Evolutionary conservation across 2,888 invertebrate genomes (phyloP), one percentile per base, ranked within the genome.

Genomic region (Nebria brevicollis): DNA sequence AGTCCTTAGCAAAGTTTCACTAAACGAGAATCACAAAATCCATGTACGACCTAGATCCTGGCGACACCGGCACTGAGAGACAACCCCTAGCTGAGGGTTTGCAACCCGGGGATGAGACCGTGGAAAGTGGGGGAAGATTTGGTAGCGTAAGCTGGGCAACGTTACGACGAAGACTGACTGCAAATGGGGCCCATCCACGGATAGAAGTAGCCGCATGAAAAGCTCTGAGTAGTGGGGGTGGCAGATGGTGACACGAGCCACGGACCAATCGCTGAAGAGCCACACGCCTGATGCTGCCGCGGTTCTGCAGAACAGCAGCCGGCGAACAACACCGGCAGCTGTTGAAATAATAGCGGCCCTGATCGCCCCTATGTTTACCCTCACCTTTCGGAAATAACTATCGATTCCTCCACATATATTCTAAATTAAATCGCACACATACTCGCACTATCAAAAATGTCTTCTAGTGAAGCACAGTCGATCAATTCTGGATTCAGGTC

Each of bases 261-360:
- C 86, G 88, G 90, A 89, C 92, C 92, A 90, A 91, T 92, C 85
- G 88, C 90, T 89, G 88, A 87, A 87, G 89, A 90, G 84, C 89
- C 92, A 89, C 91, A 90, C 84, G 89, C 90, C 85, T 91, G 92
- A 87, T 92, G 92, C 86, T 91, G 70, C 90, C 85, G 90, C 90
- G 75, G 90, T 90, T 83, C 88, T 90, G 89, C 90, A 85, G 90
- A 90, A 74, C 90, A 90, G 84, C 88, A 90, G 89, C 91, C 90
- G 84, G 90, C 90, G 73, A 89, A 88, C 86, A 90, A 54, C 54
- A 83, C 83, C 82, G 74, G 82, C 81, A 84, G 87, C 87, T 87
- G 87, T 86, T 88, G 88, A 76, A 76, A 76, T 84, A 86, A 85
- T 85, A 86, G 86, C 86, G 85, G 85, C 85, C 84, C 84, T 85